These are phyloP conservation scores for Cataglyphis hispanica DNA, from an alignment of 1,140 invertebrate genomes.

Conservation along the genomic window DNA sequence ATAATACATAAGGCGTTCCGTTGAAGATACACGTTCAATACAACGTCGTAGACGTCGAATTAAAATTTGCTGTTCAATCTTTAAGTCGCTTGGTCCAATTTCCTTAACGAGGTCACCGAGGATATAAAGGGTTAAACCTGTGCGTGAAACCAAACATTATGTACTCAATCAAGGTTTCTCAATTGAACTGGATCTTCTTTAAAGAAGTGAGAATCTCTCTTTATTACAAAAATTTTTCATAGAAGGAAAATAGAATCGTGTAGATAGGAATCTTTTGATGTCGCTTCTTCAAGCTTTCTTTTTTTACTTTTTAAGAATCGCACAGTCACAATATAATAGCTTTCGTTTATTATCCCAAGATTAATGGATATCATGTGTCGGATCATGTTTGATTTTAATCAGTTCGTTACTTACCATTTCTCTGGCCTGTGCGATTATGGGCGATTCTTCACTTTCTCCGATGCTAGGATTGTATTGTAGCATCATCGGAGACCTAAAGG, in stretches of 20 bases:
- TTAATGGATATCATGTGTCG: not conserved
- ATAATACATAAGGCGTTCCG: constrained; percentile 20
- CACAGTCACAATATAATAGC: not conserved
- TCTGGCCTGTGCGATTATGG: not conserved
- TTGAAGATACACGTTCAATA: constrained; percentile 9
- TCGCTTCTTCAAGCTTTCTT: not conserved
- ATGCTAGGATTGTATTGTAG: not conserved
- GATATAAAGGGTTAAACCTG: constrained; percentile 47
- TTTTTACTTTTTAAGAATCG: constrained; percentile 17
- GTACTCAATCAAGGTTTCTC: not conserved
- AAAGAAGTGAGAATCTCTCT: not conserved
- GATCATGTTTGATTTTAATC: not conserved
- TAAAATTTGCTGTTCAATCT: not conserved
- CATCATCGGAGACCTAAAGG: not conserved
- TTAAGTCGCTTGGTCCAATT: constrained; percentile 43
- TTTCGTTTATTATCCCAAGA: not conserved
- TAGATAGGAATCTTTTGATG: constrained; percentile 47
- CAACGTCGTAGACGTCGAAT: constrained; percentile 10
- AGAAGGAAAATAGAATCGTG: constrained; percentile 10
- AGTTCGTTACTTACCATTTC: not conserved
- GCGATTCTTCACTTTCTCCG: not conserved
- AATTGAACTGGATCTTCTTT: not conserved
- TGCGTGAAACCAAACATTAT: constrained; percentile 50
- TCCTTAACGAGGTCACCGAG: constrained; percentile 29
- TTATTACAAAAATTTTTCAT: not conserved